Conservation (phyloP, 2,888 invertebrate species). For the Lampropteryx suffumata region DNA sequence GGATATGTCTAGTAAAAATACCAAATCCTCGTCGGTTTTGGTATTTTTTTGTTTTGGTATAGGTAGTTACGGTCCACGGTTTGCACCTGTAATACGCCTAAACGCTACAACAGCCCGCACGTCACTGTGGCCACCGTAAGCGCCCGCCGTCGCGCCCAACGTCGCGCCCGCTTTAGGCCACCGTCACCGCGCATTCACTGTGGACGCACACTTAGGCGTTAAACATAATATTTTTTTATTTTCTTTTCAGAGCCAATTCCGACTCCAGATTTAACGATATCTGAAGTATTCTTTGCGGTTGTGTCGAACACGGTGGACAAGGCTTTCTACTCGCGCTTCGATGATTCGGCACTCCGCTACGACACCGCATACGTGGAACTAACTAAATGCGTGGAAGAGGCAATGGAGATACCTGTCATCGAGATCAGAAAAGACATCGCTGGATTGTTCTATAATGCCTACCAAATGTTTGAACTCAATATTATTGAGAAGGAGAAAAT, state of each 20-base stretch:
- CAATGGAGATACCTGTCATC: slow-evolving; percentile 71
- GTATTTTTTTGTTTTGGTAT: too few species aligned
- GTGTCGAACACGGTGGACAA: slow-evolving; percentile 67
- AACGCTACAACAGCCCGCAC: too few species aligned
- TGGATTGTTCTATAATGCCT: slow-evolving; percentile 53
- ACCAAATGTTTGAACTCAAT: slow-evolving; percentile 54
- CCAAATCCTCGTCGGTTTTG: too few species aligned
- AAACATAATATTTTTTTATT: too few species aligned
- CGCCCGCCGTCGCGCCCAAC: too few species aligned
- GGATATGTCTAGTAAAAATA: too few species aligned
- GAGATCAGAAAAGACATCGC: slow-evolving; percentile 63
- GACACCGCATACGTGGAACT: slow-evolving; percentile 71
- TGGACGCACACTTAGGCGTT: too few species aligned
- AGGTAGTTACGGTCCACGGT: too few species aligned
- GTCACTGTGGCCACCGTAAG: too few species aligned
- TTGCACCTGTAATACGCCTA: too few species aligned
- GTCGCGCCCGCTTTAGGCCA: too few species aligned
- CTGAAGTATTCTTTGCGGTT: slow-evolving; percentile 49
- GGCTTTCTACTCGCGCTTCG: slow-evolving; percentile 56
- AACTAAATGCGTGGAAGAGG: slow-evolving; percentile 59
- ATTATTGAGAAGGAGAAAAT: slow-evolving; percentile 62
- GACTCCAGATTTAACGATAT: slow-evolving; percentile 61
- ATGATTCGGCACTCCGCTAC: slow-evolving; percentile 54
- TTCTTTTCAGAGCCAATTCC: slow-evolving; percentile 53
- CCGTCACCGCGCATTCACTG: too few species aligned